Conservation (phyloP, 2,797 vertebrate species). For the Periparus ater region DNA sequence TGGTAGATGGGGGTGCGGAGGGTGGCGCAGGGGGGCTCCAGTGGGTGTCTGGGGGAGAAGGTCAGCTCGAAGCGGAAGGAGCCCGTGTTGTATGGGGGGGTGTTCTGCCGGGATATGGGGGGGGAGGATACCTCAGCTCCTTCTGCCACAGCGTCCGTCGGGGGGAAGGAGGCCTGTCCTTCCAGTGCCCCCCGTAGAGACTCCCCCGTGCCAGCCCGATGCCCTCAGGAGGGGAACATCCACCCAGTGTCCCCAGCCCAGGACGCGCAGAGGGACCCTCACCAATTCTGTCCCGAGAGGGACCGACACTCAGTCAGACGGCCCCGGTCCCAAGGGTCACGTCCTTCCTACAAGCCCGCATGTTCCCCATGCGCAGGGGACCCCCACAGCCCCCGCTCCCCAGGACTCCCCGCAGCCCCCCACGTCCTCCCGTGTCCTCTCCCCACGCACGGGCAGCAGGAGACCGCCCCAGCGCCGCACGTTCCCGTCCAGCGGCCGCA, state of each 20-base stretch:
- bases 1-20: conserved; percentile 74
- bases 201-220: background rate
- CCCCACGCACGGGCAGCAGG: conserved; percentile 63
- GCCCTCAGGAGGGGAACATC: background rate
- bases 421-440: background rate
- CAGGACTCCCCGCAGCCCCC: too few species aligned
- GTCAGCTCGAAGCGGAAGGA: conserved; percentile 67
- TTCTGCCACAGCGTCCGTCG: background rate
- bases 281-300: background rate
- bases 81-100: conserved; percentile 47
- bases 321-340: background rate
- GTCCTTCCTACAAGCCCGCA: too few species aligned
- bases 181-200: background rate
- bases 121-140: background rate
- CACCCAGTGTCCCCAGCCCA: background rate
- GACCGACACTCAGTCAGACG: background rate
- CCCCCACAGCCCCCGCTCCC: background rate
- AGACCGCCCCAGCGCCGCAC: conserved; percentile 52
- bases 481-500: conserved; percentile 8
- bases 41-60: conserved; percentile 60
- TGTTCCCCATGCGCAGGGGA: background rate
- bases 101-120: conserved; percentile 1
- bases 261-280: background rate
- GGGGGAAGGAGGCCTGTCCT: fast-evolving
- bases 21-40: conserved; percentile 41